Percentiles rank a stretch among this genome's conserved stretches.
These are phyloP conservation scores for Colaptes auratus DNA, from an alignment of 2,113 vertebrate genomes.

Conservation along the genomic window DNA sequence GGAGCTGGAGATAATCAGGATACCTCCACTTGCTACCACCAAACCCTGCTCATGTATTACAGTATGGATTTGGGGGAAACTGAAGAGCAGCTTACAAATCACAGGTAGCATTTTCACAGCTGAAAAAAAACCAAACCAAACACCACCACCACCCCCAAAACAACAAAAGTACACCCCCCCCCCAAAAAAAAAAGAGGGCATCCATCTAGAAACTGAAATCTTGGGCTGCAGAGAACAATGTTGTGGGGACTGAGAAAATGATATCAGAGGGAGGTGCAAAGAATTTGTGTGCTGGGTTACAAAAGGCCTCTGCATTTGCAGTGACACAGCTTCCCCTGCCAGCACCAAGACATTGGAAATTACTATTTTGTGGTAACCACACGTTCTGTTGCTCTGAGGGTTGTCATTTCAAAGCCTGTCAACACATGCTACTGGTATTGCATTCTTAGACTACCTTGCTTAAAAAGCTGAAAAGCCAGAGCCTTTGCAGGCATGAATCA, in stretches of 20 bases:
- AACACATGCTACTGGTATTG: neutral
- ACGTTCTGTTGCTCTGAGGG: neutral
- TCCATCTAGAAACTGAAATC: neutral
- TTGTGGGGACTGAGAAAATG: neutral
- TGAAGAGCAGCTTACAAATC: neutral
- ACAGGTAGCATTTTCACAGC: neutral
- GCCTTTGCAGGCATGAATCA: neutral
- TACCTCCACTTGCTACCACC: neutral
- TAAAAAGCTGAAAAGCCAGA: neutral
- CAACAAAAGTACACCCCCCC: too few species aligned
- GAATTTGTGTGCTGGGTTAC: neutral
- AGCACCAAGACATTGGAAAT: neutral
- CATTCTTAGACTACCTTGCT: neutral
- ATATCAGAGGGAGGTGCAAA: neutral
- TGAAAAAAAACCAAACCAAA: neutral
- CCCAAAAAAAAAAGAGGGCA: neutral
- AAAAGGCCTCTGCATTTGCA: neutral
- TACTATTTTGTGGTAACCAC: neutral
- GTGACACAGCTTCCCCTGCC: neutral
- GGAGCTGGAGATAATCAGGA: neutral
- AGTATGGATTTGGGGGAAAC: neutral
- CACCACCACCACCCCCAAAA: too few species aligned
- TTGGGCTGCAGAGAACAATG: neutral
- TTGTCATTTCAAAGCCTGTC: neutral
- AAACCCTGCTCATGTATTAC: neutral